Evolutionary conservation across 1,140 invertebrate species (phyloP).

Genomic region (Stenopsyche tienmushanensis): DNA sequence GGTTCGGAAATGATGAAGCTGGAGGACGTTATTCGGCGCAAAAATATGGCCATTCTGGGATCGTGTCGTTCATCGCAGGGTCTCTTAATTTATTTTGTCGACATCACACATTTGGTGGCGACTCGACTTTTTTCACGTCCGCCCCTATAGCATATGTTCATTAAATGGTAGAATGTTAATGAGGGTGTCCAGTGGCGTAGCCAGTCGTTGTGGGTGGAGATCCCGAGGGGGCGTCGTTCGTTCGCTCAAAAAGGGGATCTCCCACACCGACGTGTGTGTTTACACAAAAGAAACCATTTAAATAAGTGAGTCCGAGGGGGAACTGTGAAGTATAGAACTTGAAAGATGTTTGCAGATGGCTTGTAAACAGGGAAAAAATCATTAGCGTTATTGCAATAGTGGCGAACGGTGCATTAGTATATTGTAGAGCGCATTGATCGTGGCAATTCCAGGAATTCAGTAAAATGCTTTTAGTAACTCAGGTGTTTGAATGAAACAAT

Average conservation of each 20-base stretch:
- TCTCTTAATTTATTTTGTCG: constrained; percentile 16
- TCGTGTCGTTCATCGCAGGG: background rate
- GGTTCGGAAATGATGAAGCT: too few relatives aligned
- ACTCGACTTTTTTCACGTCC: background rate
- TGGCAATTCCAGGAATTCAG: too few relatives aligned
- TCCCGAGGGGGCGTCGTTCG: background rate
- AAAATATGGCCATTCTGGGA: background rate
- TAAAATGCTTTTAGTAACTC: too few relatives aligned
- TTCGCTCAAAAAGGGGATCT: background rate
- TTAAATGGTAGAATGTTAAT: constrained; percentile 21
- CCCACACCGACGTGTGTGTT: background rate
- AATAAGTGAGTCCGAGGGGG: background rate
- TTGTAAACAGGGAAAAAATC: too few relatives aligned
- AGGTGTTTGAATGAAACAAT: too few relatives aligned
- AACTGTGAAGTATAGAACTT: too few relatives aligned
- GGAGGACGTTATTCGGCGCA: too few relatives aligned
- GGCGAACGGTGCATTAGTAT: too few relatives aligned
- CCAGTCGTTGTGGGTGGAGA: background rate
- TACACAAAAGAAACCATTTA: background rate
- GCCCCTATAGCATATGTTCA: constrained; percentile 17
- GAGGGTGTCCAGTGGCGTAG: constrained; percentile 14
- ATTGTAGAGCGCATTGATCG: too few relatives aligned
- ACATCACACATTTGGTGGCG: background rate
- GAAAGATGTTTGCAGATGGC: too few relatives aligned
- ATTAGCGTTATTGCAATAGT: too few relatives aligned